Evolutionary conservation across 2,888 invertebrate species (phyloP).

Genomic region (Corbicula japonica): DNA sequence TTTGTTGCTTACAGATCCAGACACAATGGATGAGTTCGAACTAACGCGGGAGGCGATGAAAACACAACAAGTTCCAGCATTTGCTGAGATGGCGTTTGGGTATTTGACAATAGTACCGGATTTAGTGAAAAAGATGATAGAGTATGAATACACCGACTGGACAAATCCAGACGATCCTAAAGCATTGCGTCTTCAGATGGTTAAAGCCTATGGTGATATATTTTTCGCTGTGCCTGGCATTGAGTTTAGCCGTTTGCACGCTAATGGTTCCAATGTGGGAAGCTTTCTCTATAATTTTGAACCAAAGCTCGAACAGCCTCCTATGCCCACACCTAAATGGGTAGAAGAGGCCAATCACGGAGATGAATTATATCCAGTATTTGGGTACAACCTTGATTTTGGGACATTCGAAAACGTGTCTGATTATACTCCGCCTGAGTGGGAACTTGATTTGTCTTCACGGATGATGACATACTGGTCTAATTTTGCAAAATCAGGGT

Average conservation of each 20-base stretch:
- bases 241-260: conserved; percentile 92
- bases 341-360: conserved; percentile 82
- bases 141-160: conserved; percentile 40
- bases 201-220: conserved; percentile 97
- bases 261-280: conserved; percentile 87
- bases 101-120: background rate
- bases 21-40: conserved; percentile 7
- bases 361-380: conserved; percentile 80
- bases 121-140: conserved; percentile 7
- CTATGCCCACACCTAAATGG: conserved; percentile 64
- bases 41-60: background rate
- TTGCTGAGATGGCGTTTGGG: background rate
- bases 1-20: no score
- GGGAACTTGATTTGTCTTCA: conserved; percentile 93
- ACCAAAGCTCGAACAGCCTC: conserved; percentile 49
- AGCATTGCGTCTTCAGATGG: no score
- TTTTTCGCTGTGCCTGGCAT: conserved; percentile 90
- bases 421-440: conserved; percentile 89
- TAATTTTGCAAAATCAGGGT: no score
- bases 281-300: conserved; percentile 72
- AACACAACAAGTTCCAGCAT: background rate
- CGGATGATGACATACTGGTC: no score
- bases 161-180: conserved; percentile 89
- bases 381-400: conserved; percentile 65
- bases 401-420: background rate